Conservation (phyloP, 2,113 vertebrate genomes). For the Nicator chloris region DNA sequence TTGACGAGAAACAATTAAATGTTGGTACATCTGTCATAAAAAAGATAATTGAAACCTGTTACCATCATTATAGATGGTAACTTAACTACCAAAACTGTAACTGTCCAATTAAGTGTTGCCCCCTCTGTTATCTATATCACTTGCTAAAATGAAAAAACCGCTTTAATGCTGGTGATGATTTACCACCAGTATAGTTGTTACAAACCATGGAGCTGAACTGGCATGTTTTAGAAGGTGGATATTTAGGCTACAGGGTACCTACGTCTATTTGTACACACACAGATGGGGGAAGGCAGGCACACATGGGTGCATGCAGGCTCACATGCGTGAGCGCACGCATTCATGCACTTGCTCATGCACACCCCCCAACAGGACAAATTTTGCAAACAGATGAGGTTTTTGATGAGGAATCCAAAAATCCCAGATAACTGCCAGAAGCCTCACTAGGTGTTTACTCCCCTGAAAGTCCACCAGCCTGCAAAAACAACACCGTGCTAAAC, state of each 20-base stretch:
- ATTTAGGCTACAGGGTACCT: neutral
- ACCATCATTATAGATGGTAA: slow-evolving; percentile 56
- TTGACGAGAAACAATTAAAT: slow-evolving; percentile 87
- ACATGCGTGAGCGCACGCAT: slow-evolving; percentile 19
- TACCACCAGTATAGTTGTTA: neutral
- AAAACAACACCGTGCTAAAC: slow-evolving; percentile 58
- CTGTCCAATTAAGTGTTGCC: slow-evolving; percentile 58
- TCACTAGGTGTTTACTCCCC: slow-evolving; percentile 56
- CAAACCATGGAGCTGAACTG: neutral
- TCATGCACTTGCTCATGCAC: neutral
- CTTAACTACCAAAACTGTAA: slow-evolving; percentile 67
- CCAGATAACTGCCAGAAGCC: slow-evolving; percentile 23
- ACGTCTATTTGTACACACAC: neutral
- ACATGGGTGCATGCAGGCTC: slow-evolving; percentile 1
- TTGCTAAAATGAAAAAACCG: slow-evolving; percentile 32
- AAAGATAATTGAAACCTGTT: slow-evolving; percentile 75
- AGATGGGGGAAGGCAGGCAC: slow-evolving; percentile 12
- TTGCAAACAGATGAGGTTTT: slow-evolving; percentile 57
- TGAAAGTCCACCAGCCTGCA: slow-evolving; percentile 50
- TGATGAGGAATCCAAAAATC: slow-evolving; percentile 29
- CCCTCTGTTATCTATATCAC: slow-evolving; percentile 56
- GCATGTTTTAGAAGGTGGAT: neutral
- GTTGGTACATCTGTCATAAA: slow-evolving; percentile 86
- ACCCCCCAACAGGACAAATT: slow-evolving; percentile 18
- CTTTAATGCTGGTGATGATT: slow-evolving; percentile 40